These are phyloP conservation scores for Epinotia bilunana DNA, from an alignment of 2,888 invertebrate species.

Conservation along the genomic window DNA sequence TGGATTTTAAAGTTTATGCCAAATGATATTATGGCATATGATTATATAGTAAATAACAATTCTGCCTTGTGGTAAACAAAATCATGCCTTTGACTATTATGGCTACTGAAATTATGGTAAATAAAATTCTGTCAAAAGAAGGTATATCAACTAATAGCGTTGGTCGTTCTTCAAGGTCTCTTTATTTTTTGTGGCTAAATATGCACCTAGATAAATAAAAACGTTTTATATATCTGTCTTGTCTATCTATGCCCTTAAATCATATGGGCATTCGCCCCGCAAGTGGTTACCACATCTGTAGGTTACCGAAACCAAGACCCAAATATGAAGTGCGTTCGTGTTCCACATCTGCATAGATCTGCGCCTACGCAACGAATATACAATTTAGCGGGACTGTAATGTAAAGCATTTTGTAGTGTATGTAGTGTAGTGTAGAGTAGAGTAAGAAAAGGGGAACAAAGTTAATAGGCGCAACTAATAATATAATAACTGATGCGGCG, in stretches of 20 bases:
- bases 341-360: no score
- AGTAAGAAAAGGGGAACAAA: constrained; percentile 32
- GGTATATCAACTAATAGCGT: neutral
- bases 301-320: neutral
- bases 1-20: no score
- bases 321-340: no score
- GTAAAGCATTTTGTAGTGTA: neutral
- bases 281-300: neutral
- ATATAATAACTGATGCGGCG: constrained; percentile 31
- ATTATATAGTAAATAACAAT: no score
- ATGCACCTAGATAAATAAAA: no score
- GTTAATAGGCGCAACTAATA: constrained; percentile 40
- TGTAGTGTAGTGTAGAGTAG: neutral
- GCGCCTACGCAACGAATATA: neutral
- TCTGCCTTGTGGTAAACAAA: no score
- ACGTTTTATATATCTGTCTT: no score
- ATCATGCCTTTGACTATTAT: no score
- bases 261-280: neutral
- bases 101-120: no score
- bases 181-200: neutral
- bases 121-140: no score
- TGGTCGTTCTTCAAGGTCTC: neutral
- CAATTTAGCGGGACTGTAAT: neutral
- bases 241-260: no score
- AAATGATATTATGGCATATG: no score